These are phyloP conservation scores for Urocitellus parryii DNA, from an alignment of 2,113 vertebrate species.

Conservation along the genomic window DNA sequence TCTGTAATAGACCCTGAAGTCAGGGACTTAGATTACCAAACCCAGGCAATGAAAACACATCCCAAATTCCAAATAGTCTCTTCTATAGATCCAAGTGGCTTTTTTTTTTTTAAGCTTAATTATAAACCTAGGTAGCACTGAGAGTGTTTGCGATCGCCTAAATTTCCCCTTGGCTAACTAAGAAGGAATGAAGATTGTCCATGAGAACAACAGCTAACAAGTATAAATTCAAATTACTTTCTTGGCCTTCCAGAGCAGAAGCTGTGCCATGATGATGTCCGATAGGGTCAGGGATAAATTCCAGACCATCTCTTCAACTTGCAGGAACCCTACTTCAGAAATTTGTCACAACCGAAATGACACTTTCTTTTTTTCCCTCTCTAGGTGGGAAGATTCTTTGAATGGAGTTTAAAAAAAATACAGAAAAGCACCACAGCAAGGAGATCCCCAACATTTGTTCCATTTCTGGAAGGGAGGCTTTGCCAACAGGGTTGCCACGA, in stretches of 20 bases:
- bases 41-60: not conserved
- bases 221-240: conserved; percentile 15
- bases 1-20: not conserved
- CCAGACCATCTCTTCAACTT: not conserved
- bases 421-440: not conserved
- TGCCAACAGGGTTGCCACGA: not conserved
- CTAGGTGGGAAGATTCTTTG: not conserved
- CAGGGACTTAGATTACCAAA: conserved; percentile 28
- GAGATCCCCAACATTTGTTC: not conserved
- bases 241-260: not conserved
- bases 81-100: not conserved
- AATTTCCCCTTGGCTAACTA: conserved; percentile 46
- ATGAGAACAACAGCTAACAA: conserved; percentile 1
- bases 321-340: not conserved
- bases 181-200: conserved; percentile 54
- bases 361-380: not conserved
- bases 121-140: not conserved
- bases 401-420: not conserved
- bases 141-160: conserved; percentile 30
- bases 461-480: not conserved
- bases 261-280: not conserved
- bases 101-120: conserved; percentile 48
- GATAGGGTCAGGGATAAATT: not conserved
- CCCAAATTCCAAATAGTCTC: conserved; percentile 25
- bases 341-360: not conserved